Percentiles rank a stretch among this genome's conserved stretches.
Evolutionary conservation across 2,113 vertebrate species (phyloP).

Genomic region (Xenopus tropicalis): UCB_Xtro_10.0 CM004445.2:111242501-111243000

Average conservation of each 20-base stretch:
- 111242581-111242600: conserved; percentile 48
- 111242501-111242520: conserved; percentile 32
- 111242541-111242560: conserved; percentile 45
- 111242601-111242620: conserved; percentile 52
- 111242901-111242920: conserved; percentile 13
- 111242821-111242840: conserved; percentile 3
- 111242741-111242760: background rate
- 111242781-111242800: conserved; percentile 8
- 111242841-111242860: conserved; percentile 16
- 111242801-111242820: conserved; percentile 6
- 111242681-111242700: conserved; percentile 13
- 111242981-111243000: too few species aligned
- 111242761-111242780: conserved; percentile 21
- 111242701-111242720: conserved; percentile 20
- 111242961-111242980: too few species aligned
- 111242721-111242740: background rate
- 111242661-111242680: conserved; percentile 44
- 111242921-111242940: conserved; percentile 1
- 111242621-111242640: conserved; percentile 48
- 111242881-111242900: conserved; percentile 19
- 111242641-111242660: conserved; percentile 4
- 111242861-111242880: conserved; percentile 1
- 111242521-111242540: conserved; percentile 51
- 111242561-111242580: conserved; percentile 46
- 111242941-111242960: conserved; percentile 13